These are phyloP conservation scores for Urocitellus parryii DNA, from an alignment of 2,113 vertebrate species.

Conservation along the genomic window DNA sequence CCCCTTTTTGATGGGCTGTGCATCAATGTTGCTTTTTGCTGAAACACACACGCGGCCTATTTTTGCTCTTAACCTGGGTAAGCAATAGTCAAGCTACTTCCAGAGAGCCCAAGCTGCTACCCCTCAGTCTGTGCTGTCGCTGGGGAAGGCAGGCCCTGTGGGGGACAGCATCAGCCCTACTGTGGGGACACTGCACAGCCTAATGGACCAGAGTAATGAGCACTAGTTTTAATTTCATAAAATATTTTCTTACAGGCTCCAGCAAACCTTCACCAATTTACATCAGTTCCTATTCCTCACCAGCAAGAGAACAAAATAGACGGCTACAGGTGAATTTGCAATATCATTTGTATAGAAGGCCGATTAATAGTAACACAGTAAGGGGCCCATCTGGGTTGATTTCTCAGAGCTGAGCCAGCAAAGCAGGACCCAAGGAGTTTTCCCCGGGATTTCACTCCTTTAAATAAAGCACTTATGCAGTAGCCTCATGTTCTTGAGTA, in stretches of 20 bases:
- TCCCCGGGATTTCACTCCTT: conserved; percentile 21
- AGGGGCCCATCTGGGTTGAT: neutral
- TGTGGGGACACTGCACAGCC: conserved; percentile 1
- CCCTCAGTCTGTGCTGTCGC: neutral
- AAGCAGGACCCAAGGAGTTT: neutral
- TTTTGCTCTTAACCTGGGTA: neutral
- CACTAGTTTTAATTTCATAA: conserved; percentile 72
- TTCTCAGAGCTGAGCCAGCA: neutral
- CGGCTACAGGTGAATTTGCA: conserved; percentile 93
- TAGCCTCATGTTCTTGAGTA: neutral
- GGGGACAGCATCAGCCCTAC: neutral
- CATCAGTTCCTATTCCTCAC: conserved; percentile 97
- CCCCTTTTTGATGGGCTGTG: neutral
- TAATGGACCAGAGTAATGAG: conserved; percentile 13
- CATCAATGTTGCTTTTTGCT: neutral
- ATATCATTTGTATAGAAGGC: conserved; percentile 59
- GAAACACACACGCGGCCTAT: neutral
- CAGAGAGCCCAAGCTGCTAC: neutral
- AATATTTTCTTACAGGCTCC: conserved; percentile 91
- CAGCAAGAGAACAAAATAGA: conserved; percentile 95
- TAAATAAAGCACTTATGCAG: conserved; percentile 19
- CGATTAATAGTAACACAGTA: neutral
- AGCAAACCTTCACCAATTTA: conserved; percentile 97
- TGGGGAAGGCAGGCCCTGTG: conserved; percentile 7
- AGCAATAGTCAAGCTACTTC: neutral